These are phyloP conservation scores for Tiliqua scincoides DNA, from an alignment of 2,113 vertebrate genomes.

Conservation along the genomic window DNA sequence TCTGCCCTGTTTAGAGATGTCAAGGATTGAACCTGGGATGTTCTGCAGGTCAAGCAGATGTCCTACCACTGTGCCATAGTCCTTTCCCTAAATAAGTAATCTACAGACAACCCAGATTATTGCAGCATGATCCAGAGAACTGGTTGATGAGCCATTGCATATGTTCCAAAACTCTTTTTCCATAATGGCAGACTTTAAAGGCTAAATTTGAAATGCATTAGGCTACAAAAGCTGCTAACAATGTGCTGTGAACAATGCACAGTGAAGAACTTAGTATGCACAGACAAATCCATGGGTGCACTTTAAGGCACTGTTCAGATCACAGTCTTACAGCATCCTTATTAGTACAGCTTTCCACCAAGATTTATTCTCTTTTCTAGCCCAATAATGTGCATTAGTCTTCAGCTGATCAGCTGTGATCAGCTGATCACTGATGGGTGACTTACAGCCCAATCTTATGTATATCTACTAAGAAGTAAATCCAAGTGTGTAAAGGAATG, in stretches of 20 bases:
- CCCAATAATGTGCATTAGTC: too few relatives aligned
- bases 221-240: not conserved
- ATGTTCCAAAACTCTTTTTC: not conserved
- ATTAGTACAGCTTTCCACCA: too few relatives aligned
- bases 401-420: too few relatives aligned
- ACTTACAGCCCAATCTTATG: too few relatives aligned
- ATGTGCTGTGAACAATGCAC: not conserved
- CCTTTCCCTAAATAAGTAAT: not conserved
- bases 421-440: too few relatives aligned
- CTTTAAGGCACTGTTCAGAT: not conserved
- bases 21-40: too few relatives aligned
- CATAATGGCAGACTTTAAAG: not conserved
- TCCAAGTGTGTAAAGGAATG: too few relatives aligned
- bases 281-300: not conserved
- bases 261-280: not conserved
- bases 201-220: not conserved
- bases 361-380: too few relatives aligned
- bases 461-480: too few relatives aligned
- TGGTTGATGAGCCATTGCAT: not conserved
- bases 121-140: not conserved
- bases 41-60: too few relatives aligned
- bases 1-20: too few relatives aligned
- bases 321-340: not conserved
- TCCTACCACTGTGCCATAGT: too few relatives aligned
- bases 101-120: not conserved